A percentile compares a stretch with the other conserved stretches of the same genome.
Evolutionary conservation across 2,113 vertebrate species (phyloP).

Genomic region (Notothenia rossii): DNA sequence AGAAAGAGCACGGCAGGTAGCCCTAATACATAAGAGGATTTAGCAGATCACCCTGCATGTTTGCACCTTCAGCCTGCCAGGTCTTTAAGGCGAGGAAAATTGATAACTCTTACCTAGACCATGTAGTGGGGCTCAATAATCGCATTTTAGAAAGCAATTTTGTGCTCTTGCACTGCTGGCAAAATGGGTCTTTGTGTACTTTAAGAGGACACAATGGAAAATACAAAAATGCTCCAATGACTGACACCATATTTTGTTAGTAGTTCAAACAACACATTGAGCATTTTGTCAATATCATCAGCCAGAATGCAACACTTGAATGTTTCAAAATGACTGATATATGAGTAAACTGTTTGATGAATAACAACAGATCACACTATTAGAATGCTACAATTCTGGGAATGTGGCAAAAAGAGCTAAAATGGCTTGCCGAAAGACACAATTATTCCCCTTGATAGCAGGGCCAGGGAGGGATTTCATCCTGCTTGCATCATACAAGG

Average conservation of each 20-base stretch:
- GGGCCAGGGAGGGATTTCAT: slow-evolving; percentile 57
- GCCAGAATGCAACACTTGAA: not conserved
- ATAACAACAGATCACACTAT: slow-evolving; percentile 35
- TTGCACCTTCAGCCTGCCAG: not conserved
- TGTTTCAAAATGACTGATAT: slow-evolving; percentile 8
- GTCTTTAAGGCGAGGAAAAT: slow-evolving; percentile 30
- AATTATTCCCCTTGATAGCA: slow-evolving; percentile 45
- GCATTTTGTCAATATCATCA: not conserved
- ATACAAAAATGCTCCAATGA: not conserved
- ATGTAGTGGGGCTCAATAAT: slow-evolving; percentile 27
- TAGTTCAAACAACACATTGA: slow-evolving; percentile 4
- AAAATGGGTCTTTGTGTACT: not conserved
- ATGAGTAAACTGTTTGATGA: not conserved
- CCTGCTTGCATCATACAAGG: slow-evolving; percentile 70
- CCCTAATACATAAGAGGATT: slow-evolving; percentile 63
- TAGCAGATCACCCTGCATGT: slow-evolving; percentile 53
- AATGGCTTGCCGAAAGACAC: slow-evolving; percentile 43
- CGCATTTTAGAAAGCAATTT: slow-evolving; percentile 22
- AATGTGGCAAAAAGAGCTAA: slow-evolving; percentile 26
- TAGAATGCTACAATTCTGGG: slow-evolving; percentile 8
- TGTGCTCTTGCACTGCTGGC: not conserved
- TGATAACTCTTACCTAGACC: slow-evolving; percentile 9
- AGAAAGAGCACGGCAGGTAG: slow-evolving; percentile 49
- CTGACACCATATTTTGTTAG: not conserved
- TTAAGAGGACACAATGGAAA: not conserved